Base-by-base conservation (phyloP, 2,113 vertebrate species). In the Bufo gargarizans region DNA sequence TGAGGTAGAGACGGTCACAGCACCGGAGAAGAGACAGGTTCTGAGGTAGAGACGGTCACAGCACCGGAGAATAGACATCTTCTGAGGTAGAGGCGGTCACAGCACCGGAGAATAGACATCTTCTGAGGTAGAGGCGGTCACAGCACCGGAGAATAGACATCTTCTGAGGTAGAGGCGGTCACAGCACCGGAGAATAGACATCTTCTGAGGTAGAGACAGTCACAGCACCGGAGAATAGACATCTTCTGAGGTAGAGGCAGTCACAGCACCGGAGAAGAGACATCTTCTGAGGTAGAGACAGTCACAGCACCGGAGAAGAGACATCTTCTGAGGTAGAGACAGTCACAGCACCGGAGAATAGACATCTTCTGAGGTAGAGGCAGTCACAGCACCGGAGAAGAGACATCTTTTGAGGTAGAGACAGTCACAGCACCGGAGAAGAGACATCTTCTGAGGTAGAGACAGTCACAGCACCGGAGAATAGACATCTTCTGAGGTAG, bases 231-330 rank as follows among this genome's bases (percentile, higher is more conserved):
- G 49, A 33, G 16, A 72, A 77, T 3, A n/a, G 76, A 49, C 45
- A 12, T 17, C 17, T 4, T 4, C 6, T 19, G 76, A 5, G 76
- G 8, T 6, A 17, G 14, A 72, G 33, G 45, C 33, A 13, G n/a
- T 14, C 11, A 33, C n/a, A 16, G 12, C 16, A 45, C 33, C 10
- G 22, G 59, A 69, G 71, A 77, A 84, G 50, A 90, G 89, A 79
- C 77, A 82, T 81, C 78, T 69, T 69, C 47, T 59, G 17, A 20
- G 49, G 9, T 6, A 43, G 10, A 80, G 77, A n/a, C 47, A 10
- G 76, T 10, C 0, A 20, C 19, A 7, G 3, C 53, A 69, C 8
- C 19, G 9, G 16, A 20, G 63, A 65, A 17, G 14, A 17, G 74
- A 45, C 13, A 1, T 13, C 7, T 65, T 2, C 63, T n/a, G 63